Percentiles rank a stretch among this genome's conserved stretches.
Conservation (phyloP, 2,113 vertebrate species). For the Electrona antarctica region DNA sequence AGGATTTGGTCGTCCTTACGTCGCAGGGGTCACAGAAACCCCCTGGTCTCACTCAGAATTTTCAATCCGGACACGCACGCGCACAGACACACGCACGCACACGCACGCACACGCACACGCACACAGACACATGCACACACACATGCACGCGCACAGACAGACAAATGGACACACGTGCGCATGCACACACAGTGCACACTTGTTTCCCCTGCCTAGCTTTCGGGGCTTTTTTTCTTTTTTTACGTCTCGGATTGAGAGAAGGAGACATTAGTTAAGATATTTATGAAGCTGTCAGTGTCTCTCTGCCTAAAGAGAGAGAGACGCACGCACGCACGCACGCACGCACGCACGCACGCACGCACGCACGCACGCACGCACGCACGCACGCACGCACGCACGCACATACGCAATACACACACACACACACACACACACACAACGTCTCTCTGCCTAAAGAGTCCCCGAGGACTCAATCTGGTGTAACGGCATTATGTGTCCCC, state of each 20-base stretch:
- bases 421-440: too few relatives aligned
- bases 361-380: too few relatives aligned
- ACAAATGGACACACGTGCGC: slow-evolving; percentile 50
- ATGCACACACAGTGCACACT: too few relatives aligned
- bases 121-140: slow-evolving; percentile 10
- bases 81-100: slow-evolving; percentile 7
- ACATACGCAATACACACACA: too few relatives aligned
- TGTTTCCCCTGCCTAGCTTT: slow-evolving; percentile 59
- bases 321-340: too few relatives aligned
- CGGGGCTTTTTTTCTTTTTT: slow-evolving; percentile 55
- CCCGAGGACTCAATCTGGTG: slow-evolving; percentile 54
- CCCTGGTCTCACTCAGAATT: background rate
- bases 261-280: slow-evolving; percentile 66
- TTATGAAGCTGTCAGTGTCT: slow-evolving; percentile 72
- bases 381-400: too few relatives aligned
- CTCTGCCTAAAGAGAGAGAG: too few relatives aligned
- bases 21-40: background rate
- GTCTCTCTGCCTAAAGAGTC: slow-evolving; percentile 61
- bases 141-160: too few relatives aligned
- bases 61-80: background rate
- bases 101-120: slow-evolving; percentile 9
- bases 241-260: too few relatives aligned
- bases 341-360: too few relatives aligned
- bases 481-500: slow-evolving; percentile 59
- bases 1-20: too few relatives aligned